Base-by-base conservation (phyloP, 2,888 invertebrate genomes). In the Dexiosoma caninum region DNA sequence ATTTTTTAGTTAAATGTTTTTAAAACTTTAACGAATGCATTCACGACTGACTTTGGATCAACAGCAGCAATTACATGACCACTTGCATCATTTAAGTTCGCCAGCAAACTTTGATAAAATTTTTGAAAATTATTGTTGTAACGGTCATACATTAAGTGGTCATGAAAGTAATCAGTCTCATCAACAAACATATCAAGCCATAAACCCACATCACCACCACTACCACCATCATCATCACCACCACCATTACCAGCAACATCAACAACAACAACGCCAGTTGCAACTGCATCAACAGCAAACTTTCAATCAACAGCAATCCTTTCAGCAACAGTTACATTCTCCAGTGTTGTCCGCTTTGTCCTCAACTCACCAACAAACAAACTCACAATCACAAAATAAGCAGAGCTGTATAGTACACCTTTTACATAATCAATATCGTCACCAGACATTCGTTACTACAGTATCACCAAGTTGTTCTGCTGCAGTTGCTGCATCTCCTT, bases 111-210 rank as follows among this genome's bases (percentile, higher is more conserved):
- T 78, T 70, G 86, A 86, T 69, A 78, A 83, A 55, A 85, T 85
- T 81, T 84, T 87, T 77, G 88, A 88, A 74, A 88, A 88, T 86
- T 88, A 87, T 69, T 86, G 88, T 70, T 88, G 88, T 67, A 88
- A 85, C 69, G 82, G 83, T 55, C 83, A 84, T 51, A 55, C 76
- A n/a, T 21, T 77, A 53, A 78, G 82, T 64, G 76, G 77, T 71
- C 83, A 81, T 32, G 85, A 84, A 35, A 59, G 37, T n/a, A 78
- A 81, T 30, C 72, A 71, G 32, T 69, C 77, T 6, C 62, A 78
- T 12, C 82, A 76, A 35, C 80, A 78, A 51, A 10, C 78, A 6
- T 64, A 72, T 44, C 59, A 83, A 71, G n/a, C 77, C 40, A 46
- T 78, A 49, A 10, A 83, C 74, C 30, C 83, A 82, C 83, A 83